These are phyloP conservation scores for Dolichopus griseipennis DNA, from an alignment of 2,888 invertebrate species.

Conservation along the genomic window DNA sequence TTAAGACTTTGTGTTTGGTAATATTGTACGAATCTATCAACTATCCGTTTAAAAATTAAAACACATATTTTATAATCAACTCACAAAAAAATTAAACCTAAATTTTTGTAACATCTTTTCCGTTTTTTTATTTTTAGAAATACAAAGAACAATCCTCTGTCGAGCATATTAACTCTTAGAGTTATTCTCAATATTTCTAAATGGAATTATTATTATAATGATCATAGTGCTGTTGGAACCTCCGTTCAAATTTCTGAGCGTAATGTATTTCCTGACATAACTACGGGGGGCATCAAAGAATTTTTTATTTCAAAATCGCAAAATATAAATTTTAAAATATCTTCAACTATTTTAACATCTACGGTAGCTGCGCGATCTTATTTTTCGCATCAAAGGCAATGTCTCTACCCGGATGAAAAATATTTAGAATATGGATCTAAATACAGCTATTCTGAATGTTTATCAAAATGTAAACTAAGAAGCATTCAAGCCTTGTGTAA, in stretches of 20 bases:
- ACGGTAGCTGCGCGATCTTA: conserved; percentile 17
- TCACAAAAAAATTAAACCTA: too few species aligned
- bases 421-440: conserved; percentile 32
- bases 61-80: too few species aligned
- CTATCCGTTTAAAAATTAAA: too few species aligned
- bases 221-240: conserved; percentile 44
- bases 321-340: conserved; percentile 33
- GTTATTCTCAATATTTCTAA: conserved; percentile 45
- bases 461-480: conserved; percentile 45
- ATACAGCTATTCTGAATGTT: conserved; percentile 51
- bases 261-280: conserved; percentile 44
- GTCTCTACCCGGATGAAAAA: conserved; percentile 45
- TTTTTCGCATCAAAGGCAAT: conserved; percentile 39
- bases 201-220: conserved; percentile 49
- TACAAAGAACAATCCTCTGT: too few species aligned
- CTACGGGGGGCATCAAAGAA: conserved; percentile 40
- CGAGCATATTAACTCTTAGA: background rate
- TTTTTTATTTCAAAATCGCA: conserved; percentile 35
- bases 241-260: conserved; percentile 45
- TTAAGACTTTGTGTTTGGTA: too few species aligned
- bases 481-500: conserved; percentile 45
- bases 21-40: too few species aligned
- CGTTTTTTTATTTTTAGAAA: too few species aligned
- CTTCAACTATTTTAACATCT: conserved; percentile 16
- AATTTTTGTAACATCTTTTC: too few species aligned